phyloP scores from a whole-genome alignment of 2,797 vertebrate genomes.

The Taenioides sp. region DNA sequence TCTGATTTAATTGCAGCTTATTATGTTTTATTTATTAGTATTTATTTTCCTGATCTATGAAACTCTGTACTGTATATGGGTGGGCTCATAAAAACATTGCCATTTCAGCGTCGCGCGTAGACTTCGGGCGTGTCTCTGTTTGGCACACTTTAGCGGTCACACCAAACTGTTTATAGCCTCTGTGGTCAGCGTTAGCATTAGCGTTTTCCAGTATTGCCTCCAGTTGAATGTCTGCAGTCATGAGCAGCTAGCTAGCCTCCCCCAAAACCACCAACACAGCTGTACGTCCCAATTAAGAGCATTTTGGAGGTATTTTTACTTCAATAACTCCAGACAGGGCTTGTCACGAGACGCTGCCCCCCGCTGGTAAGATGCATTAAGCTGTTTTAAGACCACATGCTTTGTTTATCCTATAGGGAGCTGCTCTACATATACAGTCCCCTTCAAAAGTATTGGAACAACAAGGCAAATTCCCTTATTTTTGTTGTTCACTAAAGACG shows the following conservation, averaged over 20 bases:
- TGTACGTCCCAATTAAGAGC: constrained; percentile 18
- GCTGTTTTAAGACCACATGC: not conserved
- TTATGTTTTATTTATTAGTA: too few relatives aligned
- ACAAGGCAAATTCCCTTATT: too few relatives aligned
- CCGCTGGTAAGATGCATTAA: constrained; percentile 23
- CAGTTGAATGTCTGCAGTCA: constrained; percentile 14
- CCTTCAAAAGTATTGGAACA: too few relatives aligned
- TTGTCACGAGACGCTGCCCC: constrained; percentile 28
- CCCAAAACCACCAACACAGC: constrained; percentile 18
- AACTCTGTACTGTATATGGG: constrained; percentile 2
- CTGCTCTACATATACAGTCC: too few relatives aligned
- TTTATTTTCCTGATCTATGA: constrained; percentile 4
- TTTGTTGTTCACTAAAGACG: too few relatives aligned
- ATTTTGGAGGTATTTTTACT: constrained; percentile 13
- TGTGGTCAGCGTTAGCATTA: constrained; percentile 61
- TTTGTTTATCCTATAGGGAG: not conserved
- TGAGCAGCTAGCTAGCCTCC: constrained; percentile 24
- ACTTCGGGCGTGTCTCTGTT: constrained; percentile 54
- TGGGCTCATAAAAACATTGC: constrained; percentile 6
- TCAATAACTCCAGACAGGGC: not conserved
- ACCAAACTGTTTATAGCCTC: constrained; percentile 64
- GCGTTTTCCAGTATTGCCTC: constrained; percentile 57
- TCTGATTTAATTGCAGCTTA: too few relatives aligned
- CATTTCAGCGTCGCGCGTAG: constrained; percentile 29
- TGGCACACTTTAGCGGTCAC: constrained; percentile 48